Conservation (phyloP, 2,888 invertebrate species). For the Drosophila bunnanda region DNA sequence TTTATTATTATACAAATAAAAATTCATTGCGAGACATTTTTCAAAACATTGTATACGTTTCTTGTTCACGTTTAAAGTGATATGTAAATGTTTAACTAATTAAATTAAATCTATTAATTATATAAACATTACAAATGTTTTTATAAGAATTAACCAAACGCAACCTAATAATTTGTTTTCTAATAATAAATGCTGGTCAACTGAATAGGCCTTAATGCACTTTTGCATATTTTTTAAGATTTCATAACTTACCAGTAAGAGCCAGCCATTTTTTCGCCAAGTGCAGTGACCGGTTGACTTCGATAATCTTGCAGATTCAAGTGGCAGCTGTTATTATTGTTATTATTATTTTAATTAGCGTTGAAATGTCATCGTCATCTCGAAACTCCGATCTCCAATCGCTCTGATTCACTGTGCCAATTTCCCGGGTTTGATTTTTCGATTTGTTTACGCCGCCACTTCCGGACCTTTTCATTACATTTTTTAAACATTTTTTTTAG, state of each 20-base stretch:
- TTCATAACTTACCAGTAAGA: background rate
- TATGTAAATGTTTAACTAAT: too few relatives aligned
- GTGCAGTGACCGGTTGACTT: slow-evolving; percentile 1
- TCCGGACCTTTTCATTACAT: slow-evolving; percentile 21
- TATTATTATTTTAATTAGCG: slow-evolving; percentile 78
- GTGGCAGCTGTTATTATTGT: slow-evolving; percentile 74
- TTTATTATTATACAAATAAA: too few relatives aligned
- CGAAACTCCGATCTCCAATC: slow-evolving; percentile 20
- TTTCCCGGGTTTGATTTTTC: slow-evolving; percentile 35
- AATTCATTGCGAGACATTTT: too few relatives aligned
- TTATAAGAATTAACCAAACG: background rate
- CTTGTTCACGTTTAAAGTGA: too few relatives aligned
- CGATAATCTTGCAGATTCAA: slow-evolving; percentile 72
- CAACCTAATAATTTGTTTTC: background rate
- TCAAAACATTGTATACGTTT: too few relatives aligned
- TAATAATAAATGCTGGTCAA: background rate
- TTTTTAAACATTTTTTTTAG: background rate
- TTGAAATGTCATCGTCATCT: slow-evolving; percentile 72
- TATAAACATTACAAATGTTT: too few relatives aligned
- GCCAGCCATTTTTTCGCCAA: background rate
- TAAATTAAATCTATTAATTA: too few relatives aligned
- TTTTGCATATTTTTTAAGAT: background rate
- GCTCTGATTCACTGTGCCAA: slow-evolving; percentile 62
- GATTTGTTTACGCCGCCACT: slow-evolving; percentile 19
- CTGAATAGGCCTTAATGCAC: too few relatives aligned